A percentile compares a stretch with the other conserved stretches of the same genome.
Evolutionary conservation across 35 echinoderm and acorn worm genomes (phyloP).

Genomic region (Hemicentrotus pulcherrimus): DNA sequence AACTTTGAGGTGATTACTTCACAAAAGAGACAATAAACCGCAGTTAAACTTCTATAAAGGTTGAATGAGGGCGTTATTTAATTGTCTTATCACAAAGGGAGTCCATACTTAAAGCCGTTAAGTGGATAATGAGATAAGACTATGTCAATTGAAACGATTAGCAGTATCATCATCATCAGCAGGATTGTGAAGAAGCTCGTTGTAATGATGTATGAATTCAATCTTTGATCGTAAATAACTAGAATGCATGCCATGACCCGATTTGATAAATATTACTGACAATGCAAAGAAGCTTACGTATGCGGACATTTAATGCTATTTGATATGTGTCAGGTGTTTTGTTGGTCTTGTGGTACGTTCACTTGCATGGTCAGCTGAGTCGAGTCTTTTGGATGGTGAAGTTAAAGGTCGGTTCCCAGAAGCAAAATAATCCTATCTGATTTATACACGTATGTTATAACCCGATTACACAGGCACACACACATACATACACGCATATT

Average conservation of each 20-base stretch:
- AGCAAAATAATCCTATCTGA: too few species aligned
- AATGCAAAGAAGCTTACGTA: neutral
- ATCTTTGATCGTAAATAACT: neutral
- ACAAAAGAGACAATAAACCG: neutral
- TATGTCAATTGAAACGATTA: neutral
- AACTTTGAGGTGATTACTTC: neutral
- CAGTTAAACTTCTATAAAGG: neutral
- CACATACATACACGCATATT: too few species aligned
- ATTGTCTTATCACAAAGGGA: neutral
- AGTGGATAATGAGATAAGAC: neutral
- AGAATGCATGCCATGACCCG: neutral
- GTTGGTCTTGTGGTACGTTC: too few species aligned
- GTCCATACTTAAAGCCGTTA: neutral
- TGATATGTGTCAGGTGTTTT: too few species aligned
- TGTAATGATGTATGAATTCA: neutral
- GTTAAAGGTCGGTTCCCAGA: too few species aligned
- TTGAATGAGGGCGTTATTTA: neutral
- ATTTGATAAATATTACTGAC: neutral
- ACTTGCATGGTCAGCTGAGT: too few species aligned
- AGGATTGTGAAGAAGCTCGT: neutral
- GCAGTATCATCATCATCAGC: neutral
- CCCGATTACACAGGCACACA: too few species aligned
- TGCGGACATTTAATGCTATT: too few species aligned
- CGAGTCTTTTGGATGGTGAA: too few species aligned
- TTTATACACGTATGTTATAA: too few species aligned